Base-by-base conservation (phyloP, 2,797 vertebrate species). In the Esox lucius region DNA sequence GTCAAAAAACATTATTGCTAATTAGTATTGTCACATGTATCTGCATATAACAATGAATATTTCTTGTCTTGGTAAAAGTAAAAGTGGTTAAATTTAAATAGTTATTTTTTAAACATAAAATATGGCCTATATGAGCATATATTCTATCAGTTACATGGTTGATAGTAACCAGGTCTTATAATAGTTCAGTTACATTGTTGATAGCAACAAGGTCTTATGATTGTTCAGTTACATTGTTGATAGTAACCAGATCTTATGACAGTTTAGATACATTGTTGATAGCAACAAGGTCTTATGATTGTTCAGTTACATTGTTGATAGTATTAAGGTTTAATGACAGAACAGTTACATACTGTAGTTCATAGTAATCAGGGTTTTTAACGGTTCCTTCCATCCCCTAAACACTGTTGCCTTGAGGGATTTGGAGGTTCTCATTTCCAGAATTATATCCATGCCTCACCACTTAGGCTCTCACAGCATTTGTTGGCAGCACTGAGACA, bases 401-500 rank as follows among this genome's bases (percentile, higher is more conserved):
- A 42, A 42, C 39, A 42, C 28, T 6, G 39, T 6, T n/a, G 17
- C 53, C 53, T 13, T 19, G 16, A 56, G 53, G 53, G 51, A 13
- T 56, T 56, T 56, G 53, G 53, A n/a, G 53, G 53, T 56, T 62
- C 12, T 62, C 61, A 26, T 22, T 22, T 22, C 66, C 35, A 42
- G 19, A 39, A 33, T 68, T 68, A 68, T 68, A 22, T 42, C 66
- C 33, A 12, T 68, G 66, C 19, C 66, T 46, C 66, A 24, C 11
- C 19, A 42, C 66, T 39, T 46, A 17, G 35, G 17, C 35, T 24
- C 66, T 42, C 66, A 42, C 13, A 68, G 66, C 66, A 42, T 31
- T 31, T 68, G 19, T 11, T 70, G 68, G 68, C 68, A 70, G 68
- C 5, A 48, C 48, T 28, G 17, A 48, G 49, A 70, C 68, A 51